phyloP scores from a whole-genome alignment of 2,797 vertebrate species.

The Cephalopachus bancanus region DNA sequence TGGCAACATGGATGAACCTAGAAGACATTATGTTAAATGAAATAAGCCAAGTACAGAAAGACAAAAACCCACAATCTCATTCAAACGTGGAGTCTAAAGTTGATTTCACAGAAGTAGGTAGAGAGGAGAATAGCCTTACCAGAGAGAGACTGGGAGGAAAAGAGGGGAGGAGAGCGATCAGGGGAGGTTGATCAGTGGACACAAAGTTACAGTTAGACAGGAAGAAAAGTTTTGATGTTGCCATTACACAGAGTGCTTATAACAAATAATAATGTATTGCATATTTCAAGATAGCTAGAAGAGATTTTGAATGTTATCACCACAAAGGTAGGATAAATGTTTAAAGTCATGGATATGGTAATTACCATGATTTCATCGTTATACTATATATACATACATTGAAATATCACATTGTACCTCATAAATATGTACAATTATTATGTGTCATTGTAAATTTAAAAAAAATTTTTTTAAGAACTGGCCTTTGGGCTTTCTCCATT shows the following conservation, averaged over 20 bases:
- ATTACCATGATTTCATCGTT: neutral
- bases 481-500: conserved; percentile 76
- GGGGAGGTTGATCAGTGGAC: no score
- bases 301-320: neutral
- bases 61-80: neutral
- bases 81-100: neutral
- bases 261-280: neutral
- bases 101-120: neutral
- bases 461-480: neutral
- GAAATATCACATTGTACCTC: neutral
- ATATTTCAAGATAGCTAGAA: neutral
- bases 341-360: neutral
- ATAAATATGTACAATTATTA: neutral
- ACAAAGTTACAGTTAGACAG: neutral
- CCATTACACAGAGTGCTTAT: neutral
- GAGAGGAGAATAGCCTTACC: neutral
- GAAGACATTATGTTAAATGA: no score
- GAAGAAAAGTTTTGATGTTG: neutral
- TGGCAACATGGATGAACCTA: no score
- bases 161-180: neutral
- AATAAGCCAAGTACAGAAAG: no score
- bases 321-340: neutral
- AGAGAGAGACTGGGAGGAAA: neutral
- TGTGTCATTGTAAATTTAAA: neutral
- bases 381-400: neutral